Evolutionary conservation across 2,888 invertebrate genomes (phyloP), one percentile per base, ranked within the genome.

Genomic region (Caradrina kadenii): DNA sequence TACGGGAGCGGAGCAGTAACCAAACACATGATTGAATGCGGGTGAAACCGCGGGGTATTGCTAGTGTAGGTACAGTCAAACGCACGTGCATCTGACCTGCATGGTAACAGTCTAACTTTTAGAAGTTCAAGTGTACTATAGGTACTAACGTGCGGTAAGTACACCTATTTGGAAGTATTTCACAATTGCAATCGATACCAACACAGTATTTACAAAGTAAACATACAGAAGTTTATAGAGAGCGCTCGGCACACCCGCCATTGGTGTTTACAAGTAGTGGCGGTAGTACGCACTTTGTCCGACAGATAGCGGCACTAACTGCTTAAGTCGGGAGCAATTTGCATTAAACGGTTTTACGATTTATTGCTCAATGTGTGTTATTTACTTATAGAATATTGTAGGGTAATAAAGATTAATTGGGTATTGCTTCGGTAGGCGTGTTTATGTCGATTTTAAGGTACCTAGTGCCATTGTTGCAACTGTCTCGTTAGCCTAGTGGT

Each of bases 291-390:
- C 22, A 26, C 22, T 61, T 22, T 35, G 35, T n/a, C 11, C 31
- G 70, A 63, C 42, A 63, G 74, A 61, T 74, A 77, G 48, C 63
- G 48, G 50, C 31, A 74, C 71, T 69, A 6, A 45, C 8, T 11
- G 2, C 39, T 15, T 15, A 13, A 6, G 42, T 42, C 39, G 19
- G 26, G n/a, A 8, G 10, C 8, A 31, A 45, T 11, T 56, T 11
- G 2, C 17, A 26, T n/a, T 21, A 21, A n/a, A 67, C 54, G 13
- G 53, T n/a, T 67, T 45, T 19, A 35, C 35, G 22, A 68, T 35
- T 45, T 53, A 17, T 31, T 56, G 11, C 39, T 68, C 26, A 56
- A 42, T 19, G 4, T 10, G 21, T 42, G 11, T 4, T 45, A 15
- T 62, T 50, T 19, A 17, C 13, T 62, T 15, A 19, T 19, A n/a